Conservation (phyloP, 2,888 invertebrate species). For the Caenorhabditis doughertyi region DNA sequence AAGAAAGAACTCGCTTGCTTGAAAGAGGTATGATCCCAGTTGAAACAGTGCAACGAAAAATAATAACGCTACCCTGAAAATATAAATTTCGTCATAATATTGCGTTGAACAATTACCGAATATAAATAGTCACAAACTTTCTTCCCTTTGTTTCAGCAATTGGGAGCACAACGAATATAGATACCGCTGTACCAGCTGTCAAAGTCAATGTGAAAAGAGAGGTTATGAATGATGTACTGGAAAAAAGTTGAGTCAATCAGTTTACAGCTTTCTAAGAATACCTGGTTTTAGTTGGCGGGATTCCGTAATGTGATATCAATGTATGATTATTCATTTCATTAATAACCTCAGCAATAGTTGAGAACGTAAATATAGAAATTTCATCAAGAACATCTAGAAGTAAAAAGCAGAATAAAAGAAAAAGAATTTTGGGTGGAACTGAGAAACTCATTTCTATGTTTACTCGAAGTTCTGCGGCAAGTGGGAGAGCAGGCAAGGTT, state of each 20-base stretch:
- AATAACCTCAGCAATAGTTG: slow-evolving; percentile 53
- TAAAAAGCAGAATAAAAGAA: slow-evolving; percentile 46
- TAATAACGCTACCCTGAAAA: slow-evolving; percentile 29
- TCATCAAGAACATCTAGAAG: slow-evolving; percentile 60
- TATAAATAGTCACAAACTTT: slow-evolving; percentile 50
- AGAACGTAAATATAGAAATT: slow-evolving; percentile 48
- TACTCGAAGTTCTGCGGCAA: neutral
- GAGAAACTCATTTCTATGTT: slow-evolving; percentile 24
- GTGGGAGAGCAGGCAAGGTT: neutral
- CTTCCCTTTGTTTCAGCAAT: slow-evolving; percentile 57
- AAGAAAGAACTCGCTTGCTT: slow-evolving; percentile 61
- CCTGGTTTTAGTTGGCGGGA: slow-evolving; percentile 44
- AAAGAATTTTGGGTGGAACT: slow-evolving; percentile 50
- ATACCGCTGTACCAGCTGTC: slow-evolving; percentile 27
- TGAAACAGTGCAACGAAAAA: slow-evolving; percentile 28
- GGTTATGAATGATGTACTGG: slow-evolving; percentile 58
- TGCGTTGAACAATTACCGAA: slow-evolving; percentile 39
- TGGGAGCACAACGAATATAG: slow-evolving; percentile 54
- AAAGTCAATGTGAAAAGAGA: slow-evolving; percentile 33
- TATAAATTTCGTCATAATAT: neutral
- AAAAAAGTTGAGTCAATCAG: too few species aligned
- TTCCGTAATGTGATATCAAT: slow-evolving; percentile 50
- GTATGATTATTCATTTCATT: slow-evolving; percentile 61
- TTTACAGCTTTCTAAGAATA: slow-evolving; percentile 14
- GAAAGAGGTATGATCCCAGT: slow-evolving; percentile 36